phyloP scores from a whole-genome alignment of 2,888 invertebrate genomes.

The Odontocerum albicorne region DNA sequence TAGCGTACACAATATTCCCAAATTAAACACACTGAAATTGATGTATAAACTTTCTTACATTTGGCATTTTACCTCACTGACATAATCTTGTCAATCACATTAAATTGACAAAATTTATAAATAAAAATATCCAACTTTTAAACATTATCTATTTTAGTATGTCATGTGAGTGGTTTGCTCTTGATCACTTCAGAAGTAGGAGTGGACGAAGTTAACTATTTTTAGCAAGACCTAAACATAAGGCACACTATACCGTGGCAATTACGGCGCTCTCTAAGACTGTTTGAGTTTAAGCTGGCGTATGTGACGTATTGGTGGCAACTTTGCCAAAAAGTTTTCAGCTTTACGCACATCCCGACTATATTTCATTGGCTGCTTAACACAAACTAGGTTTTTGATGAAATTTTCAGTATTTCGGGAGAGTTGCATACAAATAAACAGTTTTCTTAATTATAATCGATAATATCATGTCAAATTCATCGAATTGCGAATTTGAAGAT shows the following conservation, averaged over 20 bases:
- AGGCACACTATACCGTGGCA: constrained; percentile 1
- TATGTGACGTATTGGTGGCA: constrained; percentile 25
- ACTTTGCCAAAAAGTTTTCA: constrained; percentile 28
- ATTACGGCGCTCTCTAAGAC: not conserved
- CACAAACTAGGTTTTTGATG: constrained; percentile 6
- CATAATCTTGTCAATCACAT: too few relatives aligned
- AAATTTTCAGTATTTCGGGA: constrained; percentile 16
- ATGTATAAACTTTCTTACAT: too few relatives aligned
- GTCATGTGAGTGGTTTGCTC: not conserved
- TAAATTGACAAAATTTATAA: constrained; percentile 12
- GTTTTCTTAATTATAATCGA: not conserved
- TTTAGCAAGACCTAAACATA: not conserved
- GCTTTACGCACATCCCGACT: constrained; percentile 18
- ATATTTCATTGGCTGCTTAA: constrained; percentile 24
- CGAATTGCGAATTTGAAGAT: constrained; percentile 20
- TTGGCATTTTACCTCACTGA: too few relatives aligned
- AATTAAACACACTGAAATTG: too few relatives aligned
- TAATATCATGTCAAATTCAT: not conserved
- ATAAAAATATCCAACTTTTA: constrained; percentile 13
- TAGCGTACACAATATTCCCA: too few relatives aligned
- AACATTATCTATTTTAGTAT: constrained; percentile 19
- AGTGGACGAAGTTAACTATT: constrained; percentile 3
- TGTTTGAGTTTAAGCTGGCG: constrained; percentile 7
- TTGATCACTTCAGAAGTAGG: not conserved
- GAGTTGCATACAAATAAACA: constrained; percentile 14